A percentile compares a stretch with the other conserved stretches of the same genome.
Evolutionary conservation across 2,113 vertebrate genomes (phyloP).

Genomic region (Ptilorrhoa leucosticta): DNA sequence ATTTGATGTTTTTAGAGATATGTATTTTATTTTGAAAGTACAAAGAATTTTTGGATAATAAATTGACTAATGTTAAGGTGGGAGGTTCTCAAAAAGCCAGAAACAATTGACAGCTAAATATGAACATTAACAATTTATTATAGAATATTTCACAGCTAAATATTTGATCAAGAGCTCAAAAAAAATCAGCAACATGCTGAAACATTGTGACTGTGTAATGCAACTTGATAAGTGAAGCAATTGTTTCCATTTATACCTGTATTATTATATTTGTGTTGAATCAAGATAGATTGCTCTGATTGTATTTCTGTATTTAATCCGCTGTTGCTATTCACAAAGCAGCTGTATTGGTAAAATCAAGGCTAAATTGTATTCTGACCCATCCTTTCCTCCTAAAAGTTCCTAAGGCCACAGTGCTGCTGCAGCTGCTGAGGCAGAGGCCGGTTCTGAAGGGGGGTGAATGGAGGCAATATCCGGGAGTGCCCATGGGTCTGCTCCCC

Average conservation of each 20-base stretch:
- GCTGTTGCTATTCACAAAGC: neutral
- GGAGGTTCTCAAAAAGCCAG: neutral
- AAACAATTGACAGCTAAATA: neutral
- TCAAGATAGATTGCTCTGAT: neutral
- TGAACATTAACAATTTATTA: neutral
- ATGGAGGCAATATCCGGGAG: rapidly evolving
- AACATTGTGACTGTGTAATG: neutral
- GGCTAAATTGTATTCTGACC: neutral
- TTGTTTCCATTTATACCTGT: neutral
- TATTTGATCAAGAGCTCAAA: neutral
- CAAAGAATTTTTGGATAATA: neutral
- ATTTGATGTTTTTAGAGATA: neutral
- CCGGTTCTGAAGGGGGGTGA: neutral
- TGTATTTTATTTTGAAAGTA: neutral
- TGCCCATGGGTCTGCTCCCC: neutral
- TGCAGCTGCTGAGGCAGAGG: rapidly evolving
- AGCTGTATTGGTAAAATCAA: neutral
- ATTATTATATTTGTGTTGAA: neutral
- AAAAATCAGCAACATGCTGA: neutral
- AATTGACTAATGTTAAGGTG: neutral
- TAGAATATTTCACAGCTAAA: neutral
- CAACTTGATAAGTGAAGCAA: neutral
- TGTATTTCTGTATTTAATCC: neutral
- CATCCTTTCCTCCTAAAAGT: too few relatives aligned
- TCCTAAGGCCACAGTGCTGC: neutral